Evolutionary conservation across 1,140 invertebrate species (phyloP).

Genomic region (Aleiodes sp.): DNA sequence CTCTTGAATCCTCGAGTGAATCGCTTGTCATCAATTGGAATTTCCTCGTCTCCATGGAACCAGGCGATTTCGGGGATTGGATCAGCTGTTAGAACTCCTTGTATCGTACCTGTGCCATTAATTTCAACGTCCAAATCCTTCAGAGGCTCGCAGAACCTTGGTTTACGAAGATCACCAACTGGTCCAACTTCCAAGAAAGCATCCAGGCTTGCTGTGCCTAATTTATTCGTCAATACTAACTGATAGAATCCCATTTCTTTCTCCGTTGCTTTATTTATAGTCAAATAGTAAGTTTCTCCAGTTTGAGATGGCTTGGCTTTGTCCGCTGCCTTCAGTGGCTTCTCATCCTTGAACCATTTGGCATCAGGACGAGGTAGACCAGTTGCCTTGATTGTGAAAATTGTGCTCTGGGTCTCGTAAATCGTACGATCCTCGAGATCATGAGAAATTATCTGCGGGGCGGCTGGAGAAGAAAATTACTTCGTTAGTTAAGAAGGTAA

Average conservation of each 20-base stretch:
- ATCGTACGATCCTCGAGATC: slow-evolving; percentile 78
- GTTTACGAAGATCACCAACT: slow-evolving; percentile 78
- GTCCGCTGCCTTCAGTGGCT: slow-evolving; percentile 71
- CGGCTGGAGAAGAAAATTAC: slow-evolving; percentile 67
- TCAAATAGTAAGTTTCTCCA: slow-evolving; percentile 78
- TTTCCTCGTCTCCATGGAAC: slow-evolving; percentile 65
- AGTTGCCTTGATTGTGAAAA: slow-evolving; percentile 76
- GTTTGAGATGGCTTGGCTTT: slow-evolving; percentile 73
- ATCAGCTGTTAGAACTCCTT: slow-evolving; percentile 82
- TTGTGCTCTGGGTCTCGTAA: slow-evolving; percentile 78
- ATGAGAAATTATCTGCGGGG: slow-evolving; percentile 77
- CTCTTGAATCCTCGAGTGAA: slow-evolving; percentile 66
- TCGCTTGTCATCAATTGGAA: slow-evolving; percentile 61
- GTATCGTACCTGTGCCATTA: slow-evolving; percentile 76
- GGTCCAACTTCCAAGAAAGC: slow-evolving; percentile 77
- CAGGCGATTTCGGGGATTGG: slow-evolving; percentile 74
- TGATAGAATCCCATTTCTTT: slow-evolving; percentile 82
- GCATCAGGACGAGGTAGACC: slow-evolving; percentile 80
- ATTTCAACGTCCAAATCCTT: slow-evolving; percentile 75
- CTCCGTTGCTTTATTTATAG: slow-evolving; percentile 74
- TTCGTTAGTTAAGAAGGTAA: not conserved
- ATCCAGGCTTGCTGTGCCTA: slow-evolving; percentile 77
- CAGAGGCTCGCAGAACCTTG: slow-evolving; percentile 76
- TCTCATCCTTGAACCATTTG: slow-evolving; percentile 80
- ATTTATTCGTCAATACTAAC: slow-evolving; percentile 77